Conservation (phyloP, 2,888 invertebrate species). For the Cerastoderma edule region DNA sequence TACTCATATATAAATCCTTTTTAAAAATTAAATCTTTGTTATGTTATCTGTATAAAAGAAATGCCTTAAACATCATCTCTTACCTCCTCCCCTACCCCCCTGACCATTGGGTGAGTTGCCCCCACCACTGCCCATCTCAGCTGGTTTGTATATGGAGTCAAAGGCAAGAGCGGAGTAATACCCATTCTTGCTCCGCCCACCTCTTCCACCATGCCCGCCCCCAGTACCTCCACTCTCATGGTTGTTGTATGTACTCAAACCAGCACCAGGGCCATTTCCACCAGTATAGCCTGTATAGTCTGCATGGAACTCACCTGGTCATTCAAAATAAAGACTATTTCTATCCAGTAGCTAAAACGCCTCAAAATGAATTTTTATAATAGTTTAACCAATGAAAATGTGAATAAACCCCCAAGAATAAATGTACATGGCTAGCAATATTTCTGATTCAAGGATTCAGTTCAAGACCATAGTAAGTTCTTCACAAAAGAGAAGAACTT, state of each 20-base stretch:
- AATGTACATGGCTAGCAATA: too few relatives aligned
- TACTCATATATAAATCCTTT: too few relatives aligned
- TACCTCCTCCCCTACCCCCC: constrained; percentile 74
- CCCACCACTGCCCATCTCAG: constrained; percentile 72
- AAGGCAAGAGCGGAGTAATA: constrained; percentile 67
- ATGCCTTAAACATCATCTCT: too few relatives aligned
- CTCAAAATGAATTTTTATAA: too few relatives aligned
- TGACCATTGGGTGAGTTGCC: constrained; percentile 51
- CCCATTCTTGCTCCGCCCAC: constrained; percentile 66
- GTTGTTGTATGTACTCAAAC: constrained; percentile 45
- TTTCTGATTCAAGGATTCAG: too few relatives aligned
- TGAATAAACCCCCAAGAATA: too few relatives aligned
- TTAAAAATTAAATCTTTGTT: too few relatives aligned
- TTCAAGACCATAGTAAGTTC: too few relatives aligned
- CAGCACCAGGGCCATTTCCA: constrained; percentile 66
- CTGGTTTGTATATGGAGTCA: constrained; percentile 68
- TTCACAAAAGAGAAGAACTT: too few relatives aligned
- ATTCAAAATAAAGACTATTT: not conserved
- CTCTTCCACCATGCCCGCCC: constrained; percentile 75
- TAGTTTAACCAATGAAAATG: too few relatives aligned
- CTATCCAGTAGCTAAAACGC: too few relatives aligned
- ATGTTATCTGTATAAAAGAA: too few relatives aligned
- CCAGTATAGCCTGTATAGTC: constrained; percentile 67
- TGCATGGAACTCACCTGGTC: constrained; percentile 73
- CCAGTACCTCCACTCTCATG: constrained; percentile 67